Evolutionary conservation across 2,797 vertebrate genomes (phyloP).

Genomic region (Siniperca obscura): DNA sequence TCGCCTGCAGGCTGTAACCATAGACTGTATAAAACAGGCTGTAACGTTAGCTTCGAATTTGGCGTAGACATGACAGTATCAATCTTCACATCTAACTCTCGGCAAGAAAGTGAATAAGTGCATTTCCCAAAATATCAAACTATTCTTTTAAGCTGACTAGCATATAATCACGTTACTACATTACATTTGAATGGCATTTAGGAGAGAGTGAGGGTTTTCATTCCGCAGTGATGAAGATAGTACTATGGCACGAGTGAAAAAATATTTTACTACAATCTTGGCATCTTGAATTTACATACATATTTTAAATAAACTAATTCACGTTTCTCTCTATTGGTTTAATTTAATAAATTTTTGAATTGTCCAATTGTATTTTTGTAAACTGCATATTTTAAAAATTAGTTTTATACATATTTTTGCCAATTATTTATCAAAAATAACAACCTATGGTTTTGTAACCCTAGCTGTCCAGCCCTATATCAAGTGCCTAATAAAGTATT

Average conservation of each 20-base stretch:
- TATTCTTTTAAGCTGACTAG: neutral
- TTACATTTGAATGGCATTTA: neutral
- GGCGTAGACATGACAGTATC: neutral
- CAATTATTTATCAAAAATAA: conserved; percentile 14
- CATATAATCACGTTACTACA: neutral
- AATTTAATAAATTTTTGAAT: neutral
- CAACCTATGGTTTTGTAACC: neutral
- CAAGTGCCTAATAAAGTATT: conserved; percentile 28
- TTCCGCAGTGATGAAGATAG: neutral
- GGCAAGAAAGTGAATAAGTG: neutral
- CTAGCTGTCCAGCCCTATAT: neutral
- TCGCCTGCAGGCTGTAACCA: neutral
- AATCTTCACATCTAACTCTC: neutral
- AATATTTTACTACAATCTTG: neutral
- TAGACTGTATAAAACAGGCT: neutral
- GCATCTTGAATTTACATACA: neutral
- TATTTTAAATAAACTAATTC: neutral
- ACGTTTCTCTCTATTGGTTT: conserved; percentile 7
- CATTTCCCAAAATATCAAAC: neutral
- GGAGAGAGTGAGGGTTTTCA: neutral
- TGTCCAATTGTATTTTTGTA: neutral
- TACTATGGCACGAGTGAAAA: conserved; percentile 20
- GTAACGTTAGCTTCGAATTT: neutral
- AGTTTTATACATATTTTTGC: neutral
- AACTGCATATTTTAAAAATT: neutral